A percentile compares a stretch with the other conserved stretches of the same genome.
Evolutionary conservation across 2,797 vertebrate species (phyloP).

Genomic region (Numenius phaeopus): DNA sequence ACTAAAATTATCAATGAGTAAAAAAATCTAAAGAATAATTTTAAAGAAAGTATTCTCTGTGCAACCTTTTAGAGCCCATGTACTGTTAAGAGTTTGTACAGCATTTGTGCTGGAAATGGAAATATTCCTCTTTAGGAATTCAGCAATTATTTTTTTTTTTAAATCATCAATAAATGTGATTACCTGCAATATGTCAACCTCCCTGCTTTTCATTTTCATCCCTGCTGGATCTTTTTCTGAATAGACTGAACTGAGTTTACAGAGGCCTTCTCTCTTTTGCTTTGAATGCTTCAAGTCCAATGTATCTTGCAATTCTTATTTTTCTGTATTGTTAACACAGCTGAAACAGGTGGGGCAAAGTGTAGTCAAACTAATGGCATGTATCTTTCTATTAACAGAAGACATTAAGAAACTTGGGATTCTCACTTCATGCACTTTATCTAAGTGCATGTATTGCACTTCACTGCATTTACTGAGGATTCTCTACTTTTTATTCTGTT

Average conservation of each 20-base stretch:
- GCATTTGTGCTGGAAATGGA: not conserved
- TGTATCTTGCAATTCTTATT: not conserved
- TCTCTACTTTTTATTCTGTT: not conserved
- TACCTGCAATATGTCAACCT: not conserved
- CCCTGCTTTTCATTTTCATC: not conserved
- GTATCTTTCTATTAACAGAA: not conserved
- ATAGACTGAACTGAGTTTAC: not conserved
- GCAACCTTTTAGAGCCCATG: fast-evolving
- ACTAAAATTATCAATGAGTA: not conserved
- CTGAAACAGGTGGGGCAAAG: not conserved
- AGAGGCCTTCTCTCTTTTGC: not conserved
- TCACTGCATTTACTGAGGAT: not conserved
- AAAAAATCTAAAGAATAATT: not conserved
- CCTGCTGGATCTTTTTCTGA: not conserved
- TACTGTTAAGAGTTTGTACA: not conserved
- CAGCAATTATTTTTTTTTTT: not conserved
- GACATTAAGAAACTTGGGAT: not conserved
- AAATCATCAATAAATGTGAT: not conserved
- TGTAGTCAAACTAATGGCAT: not conserved
- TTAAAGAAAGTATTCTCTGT: not conserved
- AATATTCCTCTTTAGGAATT: not conserved
- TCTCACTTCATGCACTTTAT: not conserved
- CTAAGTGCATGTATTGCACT: not conserved
- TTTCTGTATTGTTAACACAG: not conserved
- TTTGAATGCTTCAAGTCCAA: not conserved